Evolutionary conservation across 64 coral and sea anemone genomes (phyloP).

Genomic region (Montipora sp.): DNA sequence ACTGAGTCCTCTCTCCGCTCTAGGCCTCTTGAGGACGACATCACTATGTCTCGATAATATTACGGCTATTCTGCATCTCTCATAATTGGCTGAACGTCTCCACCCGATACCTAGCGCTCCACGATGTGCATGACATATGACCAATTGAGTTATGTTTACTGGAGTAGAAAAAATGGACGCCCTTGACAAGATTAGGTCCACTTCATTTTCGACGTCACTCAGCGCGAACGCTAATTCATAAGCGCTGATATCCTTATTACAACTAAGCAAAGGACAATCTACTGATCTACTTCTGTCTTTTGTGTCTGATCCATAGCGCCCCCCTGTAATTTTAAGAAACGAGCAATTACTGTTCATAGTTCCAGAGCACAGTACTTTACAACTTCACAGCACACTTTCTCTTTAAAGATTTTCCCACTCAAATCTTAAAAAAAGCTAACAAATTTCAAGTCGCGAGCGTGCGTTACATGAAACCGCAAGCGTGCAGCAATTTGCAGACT

Average conservation of each 20-base stretch:
- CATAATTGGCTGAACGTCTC: not conserved
- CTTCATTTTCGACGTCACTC: slow-evolving; percentile 50
- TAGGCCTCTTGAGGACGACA: not conserved
- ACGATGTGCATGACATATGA: slow-evolving; percentile 43
- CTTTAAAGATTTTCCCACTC: too few relatives aligned
- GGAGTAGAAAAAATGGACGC: slow-evolving; percentile 43
- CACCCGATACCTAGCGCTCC: slow-evolving; percentile 28
- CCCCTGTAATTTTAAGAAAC: slow-evolving; percentile 26
- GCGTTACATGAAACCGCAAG: too few relatives aligned
- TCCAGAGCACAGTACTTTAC: not conserved
- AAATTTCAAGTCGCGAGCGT: too few relatives aligned
- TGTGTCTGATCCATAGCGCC: slow-evolving; percentile 25
- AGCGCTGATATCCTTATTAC: slow-evolving; percentile 19
- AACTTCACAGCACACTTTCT: not conserved
- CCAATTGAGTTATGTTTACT: slow-evolving; percentile 37
- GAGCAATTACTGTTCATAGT: not conserved
- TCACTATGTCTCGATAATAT: slow-evolving; percentile 44
- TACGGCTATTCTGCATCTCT: slow-evolving; percentile 26
- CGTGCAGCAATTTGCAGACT: too few relatives aligned
- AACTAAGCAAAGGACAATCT: slow-evolving; percentile 9
- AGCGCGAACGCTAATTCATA: slow-evolving; percentile 35
- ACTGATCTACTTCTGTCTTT: slow-evolving; percentile 30
- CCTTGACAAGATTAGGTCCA: slow-evolving; percentile 58
- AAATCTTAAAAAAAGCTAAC: too few relatives aligned
- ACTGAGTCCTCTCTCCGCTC: slow-evolving; percentile 38